phyloP scores from a whole-genome alignment of 2,113 vertebrate genomes.

The Regulus satrapa region DNA sequence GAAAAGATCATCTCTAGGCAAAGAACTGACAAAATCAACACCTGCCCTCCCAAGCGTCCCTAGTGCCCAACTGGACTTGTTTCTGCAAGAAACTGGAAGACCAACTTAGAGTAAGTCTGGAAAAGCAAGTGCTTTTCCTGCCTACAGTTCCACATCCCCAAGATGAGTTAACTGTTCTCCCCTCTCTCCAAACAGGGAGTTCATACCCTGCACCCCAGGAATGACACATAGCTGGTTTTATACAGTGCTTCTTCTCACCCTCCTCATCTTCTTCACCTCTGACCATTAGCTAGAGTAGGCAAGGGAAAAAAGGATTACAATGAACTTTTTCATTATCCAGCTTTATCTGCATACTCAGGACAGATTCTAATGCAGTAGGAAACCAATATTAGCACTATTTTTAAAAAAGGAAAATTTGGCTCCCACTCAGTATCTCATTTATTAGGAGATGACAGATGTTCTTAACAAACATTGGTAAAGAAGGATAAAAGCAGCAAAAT shows the following conservation, averaged over 20 bases:
- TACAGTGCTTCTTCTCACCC: not conserved
- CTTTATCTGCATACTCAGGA: not conserved
- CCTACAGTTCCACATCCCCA: not conserved
- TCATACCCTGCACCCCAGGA: not conserved
- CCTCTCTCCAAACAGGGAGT: not conserved
- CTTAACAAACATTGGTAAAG: not conserved
- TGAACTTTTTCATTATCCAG: not conserved
- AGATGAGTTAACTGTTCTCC: not conserved
- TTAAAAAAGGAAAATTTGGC: not conserved
- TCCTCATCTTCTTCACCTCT: not conserved
- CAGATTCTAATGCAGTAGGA: not conserved
- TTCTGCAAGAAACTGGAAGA: not conserved
- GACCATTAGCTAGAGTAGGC: not conserved
- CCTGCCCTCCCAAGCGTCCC: not conserved
- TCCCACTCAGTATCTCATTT: not conserved
- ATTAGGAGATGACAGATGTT: not conserved
- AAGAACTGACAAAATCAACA: not conserved
- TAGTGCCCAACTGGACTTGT: not conserved
- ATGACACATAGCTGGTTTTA: not conserved
- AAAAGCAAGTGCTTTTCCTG: not conserved
- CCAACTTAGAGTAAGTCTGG: not conserved
- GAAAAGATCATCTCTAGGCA: not conserved
- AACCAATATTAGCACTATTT: not conserved
- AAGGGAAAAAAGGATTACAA: not conserved
- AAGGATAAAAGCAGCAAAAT: constrained; percentile 3